These are phyloP conservation scores for Pantherophis alleghaniensis DNA, from an alignment of 2,797 vertebrate genomes.

Conservation along the genomic window DNA sequence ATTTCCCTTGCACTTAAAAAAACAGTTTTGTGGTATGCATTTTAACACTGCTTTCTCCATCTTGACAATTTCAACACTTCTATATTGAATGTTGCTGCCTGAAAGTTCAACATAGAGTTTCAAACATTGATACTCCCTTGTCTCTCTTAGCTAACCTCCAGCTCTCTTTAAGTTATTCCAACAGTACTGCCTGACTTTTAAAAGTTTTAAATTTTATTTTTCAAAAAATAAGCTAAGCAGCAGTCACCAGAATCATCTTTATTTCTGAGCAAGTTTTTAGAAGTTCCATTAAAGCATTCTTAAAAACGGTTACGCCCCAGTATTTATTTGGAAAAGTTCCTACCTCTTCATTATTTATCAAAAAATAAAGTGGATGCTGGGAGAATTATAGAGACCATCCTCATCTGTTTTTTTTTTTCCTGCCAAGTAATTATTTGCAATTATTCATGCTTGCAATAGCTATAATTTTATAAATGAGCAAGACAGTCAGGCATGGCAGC, in stretches of 20 bases:
- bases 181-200: not conserved
- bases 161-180: not conserved
- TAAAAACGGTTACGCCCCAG: not conserved
- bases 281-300: not conserved
- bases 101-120: not conserved
- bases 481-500: not conserved
- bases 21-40: not conserved
- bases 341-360: not conserved
- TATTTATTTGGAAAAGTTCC: not conserved
- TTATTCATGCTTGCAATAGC: not conserved
- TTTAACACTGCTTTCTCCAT: not conserved
- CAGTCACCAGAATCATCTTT: not conserved
- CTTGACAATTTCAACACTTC: not conserved
- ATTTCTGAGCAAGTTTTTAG: not conserved
- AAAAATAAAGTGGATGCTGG: not conserved
- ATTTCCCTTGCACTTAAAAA: not conserved
- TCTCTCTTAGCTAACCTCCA: not conserved
- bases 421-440: not conserved
- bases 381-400: not conserved
- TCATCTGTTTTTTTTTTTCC: not conserved
- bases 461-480: not conserved
- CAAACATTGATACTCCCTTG: not conserved
- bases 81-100: not conserved
- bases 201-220: not conserved
- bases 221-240: too few species aligned